Conservation (phyloP, 1,140 invertebrate species). For the Philopotamus ludificatus region DNA sequence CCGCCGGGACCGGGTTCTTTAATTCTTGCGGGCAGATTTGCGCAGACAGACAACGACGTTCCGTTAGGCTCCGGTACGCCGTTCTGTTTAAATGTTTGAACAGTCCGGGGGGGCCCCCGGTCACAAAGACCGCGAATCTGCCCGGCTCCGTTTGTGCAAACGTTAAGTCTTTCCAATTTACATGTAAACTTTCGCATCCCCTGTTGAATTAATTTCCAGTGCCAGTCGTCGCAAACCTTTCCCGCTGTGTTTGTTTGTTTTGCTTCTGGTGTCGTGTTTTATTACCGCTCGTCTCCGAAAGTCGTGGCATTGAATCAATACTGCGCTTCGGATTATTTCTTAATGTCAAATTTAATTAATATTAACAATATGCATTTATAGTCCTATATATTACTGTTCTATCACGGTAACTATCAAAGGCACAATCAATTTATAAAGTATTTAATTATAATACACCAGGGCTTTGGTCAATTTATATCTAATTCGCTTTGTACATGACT, state of each 20-base stretch:
- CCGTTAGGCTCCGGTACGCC: background rate
- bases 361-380: too few species aligned
- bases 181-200: background rate
- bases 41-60: background rate
- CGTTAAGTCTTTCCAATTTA: slow-evolving; percentile 3
- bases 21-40: background rate
- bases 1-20: background rate
- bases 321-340: too few species aligned
- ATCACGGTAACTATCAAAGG: too few species aligned
- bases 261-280: background rate
- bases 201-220: background rate
- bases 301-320: too few species aligned
- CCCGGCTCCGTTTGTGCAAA: background rate
- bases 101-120: background rate
- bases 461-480: too few species aligned
- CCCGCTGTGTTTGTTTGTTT: background rate
- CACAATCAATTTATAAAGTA: too few species aligned
- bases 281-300: background rate
- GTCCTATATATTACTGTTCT: too few species aligned
- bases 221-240: background rate
- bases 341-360: too few species aligned
- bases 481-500: too few species aligned
- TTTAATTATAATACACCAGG: too few species aligned
- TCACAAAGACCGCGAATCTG: background rate
- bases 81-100: background rate